Evolutionary conservation across 30 jellyfish, hydroid and myxozoan genomes (phyloP), one percentile per base, ranked within the genome.

Genomic region (Hydractinia echinata): DNA sequence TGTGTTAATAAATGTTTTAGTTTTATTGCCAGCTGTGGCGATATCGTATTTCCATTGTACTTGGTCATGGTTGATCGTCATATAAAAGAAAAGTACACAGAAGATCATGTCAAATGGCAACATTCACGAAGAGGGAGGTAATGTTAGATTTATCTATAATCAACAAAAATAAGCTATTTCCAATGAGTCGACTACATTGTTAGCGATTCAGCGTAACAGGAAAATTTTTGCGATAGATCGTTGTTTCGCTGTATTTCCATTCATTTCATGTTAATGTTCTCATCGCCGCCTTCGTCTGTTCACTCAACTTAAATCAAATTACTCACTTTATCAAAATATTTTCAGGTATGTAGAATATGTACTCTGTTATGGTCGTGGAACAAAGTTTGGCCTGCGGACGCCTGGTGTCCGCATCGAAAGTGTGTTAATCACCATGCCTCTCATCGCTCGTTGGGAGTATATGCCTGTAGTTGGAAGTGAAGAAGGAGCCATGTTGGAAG

Each of bases 381-480:
- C 99, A 5, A 89, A 85, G 83, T 94, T 94, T 67, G 99, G 99
- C 4, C 76, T 94, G 74, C 60, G 72, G 10, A 89, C 96, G 10
- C 99, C 99, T 5, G 99, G 99, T 30, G 80, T 95, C 4, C 70
- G 97, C 55, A 84, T 94, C 62, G 99, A 94, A 71, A 88, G 97
- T 66, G 84, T 94, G 52, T 81, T 94, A 61, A 89, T 94, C 96
- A 82, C 99, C 15, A 58, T 94, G 79, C 99, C 99, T 20, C 81
- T 81, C 15, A 70, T 54, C n/a, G 99, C 99, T 53, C 77, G 93
- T 61, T 94, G 99, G 99, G 96, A 84, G 76, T 94, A 94, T 84
- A 84, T 82, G 92, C 81, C 78, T 51, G 84, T 51, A 1, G 95
- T 95, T 51, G 97, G 97, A 61, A 77, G 91, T 73, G 55, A 72